These are phyloP conservation scores for Rhinoptilus africanus DNA, from an alignment of 2,113 vertebrate species.

Conservation along the genomic window DNA sequence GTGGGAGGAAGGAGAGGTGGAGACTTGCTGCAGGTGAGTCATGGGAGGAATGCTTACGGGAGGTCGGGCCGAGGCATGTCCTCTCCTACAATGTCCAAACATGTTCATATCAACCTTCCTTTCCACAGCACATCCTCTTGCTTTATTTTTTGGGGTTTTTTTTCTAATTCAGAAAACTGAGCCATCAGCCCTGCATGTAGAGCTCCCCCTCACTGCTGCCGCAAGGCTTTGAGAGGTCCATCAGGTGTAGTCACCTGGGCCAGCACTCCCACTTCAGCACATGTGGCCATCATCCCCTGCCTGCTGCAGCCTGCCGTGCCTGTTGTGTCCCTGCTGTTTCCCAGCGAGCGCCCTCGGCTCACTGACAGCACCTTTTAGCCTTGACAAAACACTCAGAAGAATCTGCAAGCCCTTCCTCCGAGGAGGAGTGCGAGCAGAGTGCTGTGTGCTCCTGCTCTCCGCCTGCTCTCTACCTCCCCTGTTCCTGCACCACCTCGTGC, in stretches of 20 bases:
- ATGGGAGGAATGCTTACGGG: neutral
- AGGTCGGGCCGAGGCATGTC: neutral
- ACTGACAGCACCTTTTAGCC: neutral
- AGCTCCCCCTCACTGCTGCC: neutral
- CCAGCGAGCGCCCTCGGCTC: accelerated
- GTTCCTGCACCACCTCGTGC: neutral
- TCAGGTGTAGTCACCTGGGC: neutral
- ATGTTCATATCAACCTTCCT: neutral
- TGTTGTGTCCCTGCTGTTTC: neutral
- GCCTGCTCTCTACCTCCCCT: neutral
- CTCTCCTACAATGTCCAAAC: neutral
- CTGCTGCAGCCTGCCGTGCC: neutral
- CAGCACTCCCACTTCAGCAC: neutral
- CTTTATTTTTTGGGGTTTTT: neutral
- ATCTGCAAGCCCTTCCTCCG: neutral
- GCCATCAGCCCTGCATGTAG: neutral
- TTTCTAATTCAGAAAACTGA: neutral
- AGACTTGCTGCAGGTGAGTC: neutral
- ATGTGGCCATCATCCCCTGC: accelerated
- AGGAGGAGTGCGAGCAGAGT: neutral
- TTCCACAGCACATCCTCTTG: neutral
- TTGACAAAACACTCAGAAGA: neutral
- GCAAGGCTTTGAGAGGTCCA: neutral
- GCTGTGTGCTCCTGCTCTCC: neutral
- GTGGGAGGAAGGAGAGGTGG: neutral